phyloP scores from a whole-genome alignment of 2,113 vertebrate genomes.

The Oriolus oriolus region DNA sequence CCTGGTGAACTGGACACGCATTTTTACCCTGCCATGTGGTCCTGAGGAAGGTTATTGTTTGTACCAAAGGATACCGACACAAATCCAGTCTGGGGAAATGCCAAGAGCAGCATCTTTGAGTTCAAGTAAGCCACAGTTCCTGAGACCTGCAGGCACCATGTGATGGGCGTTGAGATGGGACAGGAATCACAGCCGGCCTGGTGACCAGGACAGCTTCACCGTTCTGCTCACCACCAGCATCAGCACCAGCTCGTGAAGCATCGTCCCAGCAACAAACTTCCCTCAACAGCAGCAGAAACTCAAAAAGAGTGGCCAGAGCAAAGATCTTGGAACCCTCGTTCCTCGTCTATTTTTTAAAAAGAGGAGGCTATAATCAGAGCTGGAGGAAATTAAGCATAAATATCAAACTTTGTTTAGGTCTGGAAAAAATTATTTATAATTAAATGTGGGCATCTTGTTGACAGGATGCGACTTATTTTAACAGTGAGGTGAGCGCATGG shows the following conservation, averaged over 20 bases:
- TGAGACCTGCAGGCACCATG: not conserved
- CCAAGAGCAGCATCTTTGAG: not conserved
- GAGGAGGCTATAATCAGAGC: not conserved
- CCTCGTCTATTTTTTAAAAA: not conserved
- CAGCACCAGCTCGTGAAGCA: accelerated
- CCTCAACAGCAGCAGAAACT: not conserved
- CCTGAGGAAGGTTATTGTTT: not conserved
- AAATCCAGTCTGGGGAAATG: accelerated
- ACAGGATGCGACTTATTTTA: not conserved
- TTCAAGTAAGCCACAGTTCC: not conserved
- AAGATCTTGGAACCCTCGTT: not conserved
- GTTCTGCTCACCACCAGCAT: accelerated
- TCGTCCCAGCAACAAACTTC: not conserved
- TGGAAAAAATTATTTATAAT: constrained; percentile 14
- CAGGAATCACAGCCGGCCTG: not conserved
- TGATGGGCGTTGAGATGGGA: not conserved
- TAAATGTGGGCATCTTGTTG: constrained; percentile 26
- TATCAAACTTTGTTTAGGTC: constrained; percentile 29
- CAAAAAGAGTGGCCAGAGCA: not conserved
- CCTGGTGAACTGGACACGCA: not conserved
- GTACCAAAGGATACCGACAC: not conserved
- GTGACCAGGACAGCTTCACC: not conserved
- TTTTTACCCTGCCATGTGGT: not conserved
- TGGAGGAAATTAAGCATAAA: constrained; percentile 13
- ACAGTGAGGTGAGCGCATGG: not conserved